Conservation (phyloP, 2,113 vertebrate species). For the Vanacampus margaritifer region DNA sequence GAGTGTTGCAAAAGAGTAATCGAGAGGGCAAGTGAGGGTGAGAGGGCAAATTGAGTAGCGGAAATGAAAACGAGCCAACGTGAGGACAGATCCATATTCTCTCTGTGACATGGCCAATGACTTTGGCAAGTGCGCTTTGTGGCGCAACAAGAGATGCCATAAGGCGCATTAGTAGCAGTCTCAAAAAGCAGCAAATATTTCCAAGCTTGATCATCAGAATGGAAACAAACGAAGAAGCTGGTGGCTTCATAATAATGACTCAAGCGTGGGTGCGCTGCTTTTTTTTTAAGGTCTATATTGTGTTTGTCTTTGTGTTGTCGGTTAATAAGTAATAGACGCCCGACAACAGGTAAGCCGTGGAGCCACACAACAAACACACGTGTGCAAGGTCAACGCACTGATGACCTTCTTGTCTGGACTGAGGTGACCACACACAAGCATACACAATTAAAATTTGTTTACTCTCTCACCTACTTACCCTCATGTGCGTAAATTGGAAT, state of each 20-base stretch:
- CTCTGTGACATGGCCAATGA: constrained; percentile 9
- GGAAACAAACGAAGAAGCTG: not conserved
- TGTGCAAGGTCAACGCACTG: constrained; percentile 12
- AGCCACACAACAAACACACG: constrained; percentile 24
- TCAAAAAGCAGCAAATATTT: not conserved
- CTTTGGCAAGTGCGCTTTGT: not conserved
- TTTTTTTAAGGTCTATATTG: not conserved
- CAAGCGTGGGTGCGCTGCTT: not conserved
- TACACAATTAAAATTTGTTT: too few relatives aligned
- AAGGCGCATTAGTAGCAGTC: not conserved
- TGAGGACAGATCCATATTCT: constrained; percentile 36
- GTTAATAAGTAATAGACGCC: constrained; percentile 57
- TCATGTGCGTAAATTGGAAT: not conserved
- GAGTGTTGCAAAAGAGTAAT: constrained; percentile 5
- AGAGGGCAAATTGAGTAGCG: constrained; percentile 20
- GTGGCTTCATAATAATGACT: not conserved
- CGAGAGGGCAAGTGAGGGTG: constrained; percentile 5
- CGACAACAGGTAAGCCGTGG: constrained; percentile 37
- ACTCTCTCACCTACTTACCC: too few relatives aligned
- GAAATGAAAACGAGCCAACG: constrained; percentile 18
- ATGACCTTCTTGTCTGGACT: constrained; percentile 6
- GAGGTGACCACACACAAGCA: not conserved
- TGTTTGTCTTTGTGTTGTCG: constrained; percentile 39
- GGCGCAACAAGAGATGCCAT: not conserved
- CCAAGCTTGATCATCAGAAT: not conserved